Evolutionary conservation across 2,888 invertebrate genomes (phyloP).

Genomic region (Diadegma fenestrale): DNA sequence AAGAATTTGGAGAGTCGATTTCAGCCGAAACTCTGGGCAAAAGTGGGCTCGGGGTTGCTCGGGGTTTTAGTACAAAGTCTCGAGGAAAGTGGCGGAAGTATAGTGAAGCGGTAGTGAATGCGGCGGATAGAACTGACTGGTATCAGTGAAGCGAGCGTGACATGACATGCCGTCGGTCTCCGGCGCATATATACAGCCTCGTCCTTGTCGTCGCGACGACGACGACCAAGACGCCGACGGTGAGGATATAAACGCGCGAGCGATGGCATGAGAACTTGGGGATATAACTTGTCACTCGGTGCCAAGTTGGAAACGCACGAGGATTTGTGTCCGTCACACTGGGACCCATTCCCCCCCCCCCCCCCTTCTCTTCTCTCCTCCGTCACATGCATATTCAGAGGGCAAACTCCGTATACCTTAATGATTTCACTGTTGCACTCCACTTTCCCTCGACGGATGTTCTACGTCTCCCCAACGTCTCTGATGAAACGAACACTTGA

Average conservation of each 20-base stretch:
- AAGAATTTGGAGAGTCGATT: constrained; percentile 64
- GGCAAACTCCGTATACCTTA: constrained; percentile 48
- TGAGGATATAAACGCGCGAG: constrained; percentile 38
- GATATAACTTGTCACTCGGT: constrained; percentile 67
- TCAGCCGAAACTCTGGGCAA: constrained; percentile 29
- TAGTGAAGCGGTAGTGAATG: constrained; percentile 51
- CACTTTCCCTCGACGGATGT: constrained; percentile 10
- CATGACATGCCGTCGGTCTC: constrained; percentile 51
- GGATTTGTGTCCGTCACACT: constrained; percentile 66
- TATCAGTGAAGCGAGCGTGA: constrained; percentile 56
- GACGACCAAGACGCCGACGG: constrained; percentile 38
- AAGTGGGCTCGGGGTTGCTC: background rate
- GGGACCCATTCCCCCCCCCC: constrained; percentile 40
- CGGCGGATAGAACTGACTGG: constrained; percentile 53
- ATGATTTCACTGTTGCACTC: constrained; percentile 59
- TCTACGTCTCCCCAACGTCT: constrained; percentile 19
- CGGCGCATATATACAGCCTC: constrained; percentile 20
- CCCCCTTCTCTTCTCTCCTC: no score
- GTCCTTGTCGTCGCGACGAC: constrained; percentile 33
- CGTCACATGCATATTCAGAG: constrained; percentile 63
- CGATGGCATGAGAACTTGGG: constrained; percentile 59
- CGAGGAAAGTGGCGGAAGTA: constrained; percentile 41
- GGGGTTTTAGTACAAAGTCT: constrained; percentile 9
- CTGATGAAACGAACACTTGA: constrained; percentile 10
- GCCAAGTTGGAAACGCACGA: constrained; percentile 64